These are phyloP conservation scores for Momotus momota DNA, from an alignment of 2,797 vertebrate genomes.

Conservation along the genomic window DNA sequence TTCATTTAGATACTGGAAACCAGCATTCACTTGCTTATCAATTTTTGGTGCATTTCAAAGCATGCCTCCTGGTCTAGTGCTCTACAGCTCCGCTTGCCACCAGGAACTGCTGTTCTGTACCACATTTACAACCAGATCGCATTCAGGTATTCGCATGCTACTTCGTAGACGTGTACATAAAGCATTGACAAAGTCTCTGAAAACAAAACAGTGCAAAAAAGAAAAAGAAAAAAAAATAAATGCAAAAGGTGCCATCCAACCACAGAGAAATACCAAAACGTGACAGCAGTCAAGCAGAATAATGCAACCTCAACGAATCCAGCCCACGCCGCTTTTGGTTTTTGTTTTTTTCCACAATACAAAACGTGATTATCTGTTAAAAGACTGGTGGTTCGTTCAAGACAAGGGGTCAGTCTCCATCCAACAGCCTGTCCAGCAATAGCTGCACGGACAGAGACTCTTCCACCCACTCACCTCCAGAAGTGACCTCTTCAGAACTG, in stretches of 20 bases:
- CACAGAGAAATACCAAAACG: constrained; percentile 9
- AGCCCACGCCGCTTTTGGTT: neutral
- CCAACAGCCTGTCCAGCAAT: constrained; percentile 2
- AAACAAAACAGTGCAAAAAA: constrained; percentile 8
- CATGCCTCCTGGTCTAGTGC: constrained; percentile 28
- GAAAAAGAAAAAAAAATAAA: neutral
- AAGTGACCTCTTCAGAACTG: constrained; percentile 74
- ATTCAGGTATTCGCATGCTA: constrained; percentile 36
- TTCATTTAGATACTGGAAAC: constrained; percentile 45
- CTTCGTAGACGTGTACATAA: neutral
- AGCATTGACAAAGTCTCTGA: neutral
- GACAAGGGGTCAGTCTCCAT: constrained; percentile 15
- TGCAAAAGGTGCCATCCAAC: neutral
- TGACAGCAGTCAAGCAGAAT: constrained; percentile 36
- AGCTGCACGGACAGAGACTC: constrained; percentile 33
- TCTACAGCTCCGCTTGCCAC: neutral
- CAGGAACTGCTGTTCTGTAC: neutral
- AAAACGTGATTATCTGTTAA: neutral
- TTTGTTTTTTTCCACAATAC: neutral
- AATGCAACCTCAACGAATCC: constrained; percentile 13
- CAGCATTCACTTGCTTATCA: constrained; percentile 49
- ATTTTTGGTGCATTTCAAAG: constrained; percentile 36
- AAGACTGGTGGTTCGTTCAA: neutral
- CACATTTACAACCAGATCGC: constrained; percentile 2
- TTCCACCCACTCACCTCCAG: constrained; percentile 76